Base-by-base conservation (phyloP, 2,113 vertebrate genomes). In the Brienomyrus brachyistius region DNA sequence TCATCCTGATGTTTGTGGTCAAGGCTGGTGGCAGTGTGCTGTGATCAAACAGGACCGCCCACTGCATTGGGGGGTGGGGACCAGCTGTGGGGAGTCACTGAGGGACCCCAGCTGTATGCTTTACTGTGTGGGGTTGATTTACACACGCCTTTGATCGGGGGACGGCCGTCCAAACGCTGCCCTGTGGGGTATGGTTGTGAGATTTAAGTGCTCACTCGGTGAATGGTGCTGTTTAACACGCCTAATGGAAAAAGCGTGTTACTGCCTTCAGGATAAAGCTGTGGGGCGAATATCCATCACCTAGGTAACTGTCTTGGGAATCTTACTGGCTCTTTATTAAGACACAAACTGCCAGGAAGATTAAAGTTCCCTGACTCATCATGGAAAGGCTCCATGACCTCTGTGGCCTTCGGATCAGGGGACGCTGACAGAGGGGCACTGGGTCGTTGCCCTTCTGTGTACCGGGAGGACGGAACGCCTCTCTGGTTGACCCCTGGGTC, bases 381-480 rank as follows among this genome's bases (percentile, higher is more conserved):
- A 91, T 62, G 23, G 80, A 88, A 84, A 80, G 80, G 50, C 21
- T n/a, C 9, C 52, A 23, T 88, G 70, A 56, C 77, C 66, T 52
- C 62, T 88, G 74, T 89, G 89, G 74, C 90, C 90, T 31, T 91
- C 88, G 89, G 91, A 89, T 90, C 80, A 90, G 89, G 88, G 56
- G 80, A 59, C 45, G 17, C 51, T 89, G 82, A 85, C 87, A 89
- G 89, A 91, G 43, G 80, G 48, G 43, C 17, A 15, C 56, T 35
- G 62, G 13, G 45, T 70, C 51, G 59, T 74, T 48, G 45, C 9
- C 43, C 40, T 35, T 19, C 52, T 82, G 50, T 23, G 35, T 83
- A 10, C 21, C 4, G 66, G 47, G 40, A 83, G 82, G 50, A 15
- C 13, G 13, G 62, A 13, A 27, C n/a, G 86, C 82, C 51, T 70